Conservation (phyloP, 2,797 vertebrate genomes). For the Hemibagrus guttatus region DNA sequence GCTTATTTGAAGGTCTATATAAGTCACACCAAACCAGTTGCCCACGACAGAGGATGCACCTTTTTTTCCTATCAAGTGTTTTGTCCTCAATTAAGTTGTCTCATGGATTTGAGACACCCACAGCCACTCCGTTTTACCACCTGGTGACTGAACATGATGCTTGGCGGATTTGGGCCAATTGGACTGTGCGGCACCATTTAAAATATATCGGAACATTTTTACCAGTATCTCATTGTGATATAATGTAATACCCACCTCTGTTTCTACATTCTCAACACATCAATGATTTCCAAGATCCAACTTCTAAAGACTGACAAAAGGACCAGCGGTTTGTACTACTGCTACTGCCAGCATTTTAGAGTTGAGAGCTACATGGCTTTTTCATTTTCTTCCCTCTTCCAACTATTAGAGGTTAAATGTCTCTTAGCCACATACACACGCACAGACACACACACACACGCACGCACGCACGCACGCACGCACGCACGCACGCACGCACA, state of each 20-base stretch:
- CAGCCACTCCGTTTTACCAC: not conserved
- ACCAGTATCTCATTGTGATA: not conserved
- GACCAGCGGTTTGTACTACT: constrained; percentile 2
- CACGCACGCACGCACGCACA: not conserved
- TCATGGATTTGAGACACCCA: not conserved
- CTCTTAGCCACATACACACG: not conserved
- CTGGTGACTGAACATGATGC: not conserved
- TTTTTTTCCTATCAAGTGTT: not conserved
- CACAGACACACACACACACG: not conserved
- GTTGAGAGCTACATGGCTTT: not conserved
- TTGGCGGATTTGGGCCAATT: not conserved
- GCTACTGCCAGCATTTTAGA: constrained; percentile 12
- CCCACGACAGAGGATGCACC: not conserved
- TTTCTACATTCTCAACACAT: constrained; percentile 1
- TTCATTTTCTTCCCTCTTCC: not conserved
- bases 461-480: not conserved
- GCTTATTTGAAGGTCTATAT: not conserved
- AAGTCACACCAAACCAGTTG: not conserved
- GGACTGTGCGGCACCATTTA: too few relatives aligned
- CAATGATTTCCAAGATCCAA: not conserved
- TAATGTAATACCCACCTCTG: not conserved
- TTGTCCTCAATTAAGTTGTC: not conserved
- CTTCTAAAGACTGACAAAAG: constrained; percentile 6
- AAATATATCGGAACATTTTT: not conserved
- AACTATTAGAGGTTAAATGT: not conserved